Evolutionary conservation across 2,113 vertebrate species (phyloP), one percentile per base, ranked within the genome.

Genomic region (Labeo catla): DNA sequence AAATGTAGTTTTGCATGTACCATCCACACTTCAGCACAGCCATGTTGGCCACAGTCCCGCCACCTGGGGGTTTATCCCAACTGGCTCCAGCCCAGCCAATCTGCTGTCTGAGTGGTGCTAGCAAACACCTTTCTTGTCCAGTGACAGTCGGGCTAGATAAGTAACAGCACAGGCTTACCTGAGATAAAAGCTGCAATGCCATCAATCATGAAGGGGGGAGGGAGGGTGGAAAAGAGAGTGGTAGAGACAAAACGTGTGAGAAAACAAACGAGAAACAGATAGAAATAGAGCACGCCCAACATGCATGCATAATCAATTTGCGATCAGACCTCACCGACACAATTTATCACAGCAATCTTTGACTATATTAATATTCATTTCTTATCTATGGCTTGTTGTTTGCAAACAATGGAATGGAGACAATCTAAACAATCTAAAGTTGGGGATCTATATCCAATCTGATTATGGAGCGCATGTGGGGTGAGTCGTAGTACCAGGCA

Each of bases 141-240:
- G 28, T 84, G 81, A 84, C 81, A 72, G 65, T 84, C 81, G 36
- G 34, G 81, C 68, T 73, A 59, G 81, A 84, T 84, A 84, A 84
- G 81, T 73, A 73, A 72, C 16, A 73, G 81, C 36, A 73, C 68
- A 73, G 19, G 81, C 81, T 73, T 73, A 83, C 81, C 81, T 83
- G 81, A 83, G 50, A 83, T 73, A 73, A 83, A 73, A 83, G 68
- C 65, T 45, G 68, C 81, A 83, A 73, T 73, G 66, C 81, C 61
- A 70, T 82, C 80, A 82, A 70, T 82, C 63, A 82, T 36, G 45
- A 16, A 70, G 28, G 63, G n/a, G 63, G 8, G 28, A 82, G 78
- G 63, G 15, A 50, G 49, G 50, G 34, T n/a, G 34, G 23, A 34
- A n/a, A 19, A 19, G 2, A 43, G 63, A 66, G 45, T 43, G 81